These are phyloP conservation scores for Propithecus coquereli DNA, from an alignment of 2,113 vertebrate species.

Conservation along the genomic window DNA sequence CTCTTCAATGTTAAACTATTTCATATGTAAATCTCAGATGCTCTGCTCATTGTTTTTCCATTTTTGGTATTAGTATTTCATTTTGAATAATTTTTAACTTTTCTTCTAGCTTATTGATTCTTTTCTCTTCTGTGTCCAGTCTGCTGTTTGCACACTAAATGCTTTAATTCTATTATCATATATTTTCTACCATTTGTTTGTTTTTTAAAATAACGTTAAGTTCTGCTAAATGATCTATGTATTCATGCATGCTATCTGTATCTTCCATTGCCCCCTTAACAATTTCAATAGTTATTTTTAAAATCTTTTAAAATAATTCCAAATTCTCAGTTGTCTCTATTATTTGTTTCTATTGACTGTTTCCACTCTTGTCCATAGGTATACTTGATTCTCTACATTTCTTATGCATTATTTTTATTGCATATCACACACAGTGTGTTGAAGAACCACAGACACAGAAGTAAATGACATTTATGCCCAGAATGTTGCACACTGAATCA, in stretches of 20 bases:
- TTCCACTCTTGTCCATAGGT: neutral
- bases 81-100: neutral
- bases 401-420: neutral
- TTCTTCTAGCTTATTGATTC: neutral
- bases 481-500: neutral
- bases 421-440: neutral
- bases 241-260: neutral
- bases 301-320: neutral
- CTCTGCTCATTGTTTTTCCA: neutral
- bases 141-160: neutral
- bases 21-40: neutral
- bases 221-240: neutral
- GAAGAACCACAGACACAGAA: neutral
- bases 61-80: neutral
- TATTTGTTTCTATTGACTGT: neutral
- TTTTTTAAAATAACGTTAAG: neutral
- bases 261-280: neutral
- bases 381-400: neutral
- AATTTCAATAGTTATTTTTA: neutral
- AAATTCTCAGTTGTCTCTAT: neutral
- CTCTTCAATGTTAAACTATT: neutral
- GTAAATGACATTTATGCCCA: neutral
- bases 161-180: neutral
- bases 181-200: neutral
- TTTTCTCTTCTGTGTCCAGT: neutral